Base-by-base conservation (phyloP, 2,797 vertebrate genomes). In the Nasua narica region DNA sequence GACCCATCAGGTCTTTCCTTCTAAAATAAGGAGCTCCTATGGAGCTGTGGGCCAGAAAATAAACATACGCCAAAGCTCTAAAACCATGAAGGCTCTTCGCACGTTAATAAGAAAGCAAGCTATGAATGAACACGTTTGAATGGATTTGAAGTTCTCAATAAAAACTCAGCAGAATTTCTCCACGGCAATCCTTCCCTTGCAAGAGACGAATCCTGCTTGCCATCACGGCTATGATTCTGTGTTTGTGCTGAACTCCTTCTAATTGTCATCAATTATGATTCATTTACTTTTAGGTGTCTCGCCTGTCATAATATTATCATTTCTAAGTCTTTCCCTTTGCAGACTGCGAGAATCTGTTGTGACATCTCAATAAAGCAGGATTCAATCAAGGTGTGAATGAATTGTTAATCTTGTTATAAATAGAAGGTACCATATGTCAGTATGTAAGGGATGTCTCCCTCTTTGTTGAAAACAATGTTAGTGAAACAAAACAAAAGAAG, bases 321-420 rank as follows among this genome's bases (percentile, higher is more conserved):
- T 98, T 98, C 91, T 98, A 98, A 98, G 98, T 96, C 98, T 98
- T 98, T 98, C 97, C 97, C 97, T 98, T 98, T 98, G 97, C 98
- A 98, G 98, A 60, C 97, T 97, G 95, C 94, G 98, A 97, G 98
- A 98, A 98, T 98, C 97, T 98, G 98, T 98, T 98, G 97, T 99
- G 98, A 99, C 98, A 99, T 98, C 99, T 98, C 98, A 98, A 98
- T 98, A 99, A 98, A 98, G 98, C 27, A 29, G 97, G 95, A 98
- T 98, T 98, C 98, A 98, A 98, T 98, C 98, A 98, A 98, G 98
- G 98, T 98, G 98, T 98, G 98, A 98, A 98, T 97, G 98, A 98
- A 98, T 99, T 98, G 98, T 98, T 98, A 98, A 98, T 98, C 98
- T 98, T 93, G 94, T 98, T 98, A 98, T 98, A 98, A 98, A 98